Percentiles rank a stretch among this genome's conserved stretches.
Conservation (phyloP, 2,797 vertebrate genomes). For the Bradypodion ventrale region DNA sequence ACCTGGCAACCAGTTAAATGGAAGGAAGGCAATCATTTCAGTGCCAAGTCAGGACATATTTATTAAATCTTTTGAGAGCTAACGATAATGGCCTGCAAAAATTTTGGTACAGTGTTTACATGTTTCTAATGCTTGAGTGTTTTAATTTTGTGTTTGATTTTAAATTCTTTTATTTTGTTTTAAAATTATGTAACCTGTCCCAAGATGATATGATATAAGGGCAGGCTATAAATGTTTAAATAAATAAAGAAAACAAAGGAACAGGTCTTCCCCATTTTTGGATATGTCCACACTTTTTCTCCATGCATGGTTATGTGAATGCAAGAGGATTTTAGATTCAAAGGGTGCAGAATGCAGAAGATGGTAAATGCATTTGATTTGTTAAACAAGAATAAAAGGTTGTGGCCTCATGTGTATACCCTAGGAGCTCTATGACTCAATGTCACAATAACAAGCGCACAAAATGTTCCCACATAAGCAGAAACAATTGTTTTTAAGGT, state of each 20-base stretch:
- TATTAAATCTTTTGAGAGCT: no score
- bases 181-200: no score
- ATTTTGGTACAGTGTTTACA: no score
- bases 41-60: no score
- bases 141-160: no score
- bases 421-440: neutral
- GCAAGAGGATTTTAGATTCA: neutral
- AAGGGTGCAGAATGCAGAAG: neutral
- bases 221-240: no score
- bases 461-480: neutral
- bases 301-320: neutral
- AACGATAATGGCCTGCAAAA: no score
- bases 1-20: neutral
- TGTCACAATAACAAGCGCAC: conserved; percentile 1
- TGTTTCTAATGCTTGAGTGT: no score
- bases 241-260: neutral
- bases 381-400: conserved; percentile 12
- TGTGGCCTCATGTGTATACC: neutral
- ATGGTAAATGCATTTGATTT: conserved; percentile 3
- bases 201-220: no score
- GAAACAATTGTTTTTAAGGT: neutral
- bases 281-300: neutral
- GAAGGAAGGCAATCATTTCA: no score
- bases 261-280: neutral
- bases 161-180: no score